phyloP scores from a whole-genome alignment of 2,113 vertebrate genomes.

The Menura novaehollandiae region DNA sequence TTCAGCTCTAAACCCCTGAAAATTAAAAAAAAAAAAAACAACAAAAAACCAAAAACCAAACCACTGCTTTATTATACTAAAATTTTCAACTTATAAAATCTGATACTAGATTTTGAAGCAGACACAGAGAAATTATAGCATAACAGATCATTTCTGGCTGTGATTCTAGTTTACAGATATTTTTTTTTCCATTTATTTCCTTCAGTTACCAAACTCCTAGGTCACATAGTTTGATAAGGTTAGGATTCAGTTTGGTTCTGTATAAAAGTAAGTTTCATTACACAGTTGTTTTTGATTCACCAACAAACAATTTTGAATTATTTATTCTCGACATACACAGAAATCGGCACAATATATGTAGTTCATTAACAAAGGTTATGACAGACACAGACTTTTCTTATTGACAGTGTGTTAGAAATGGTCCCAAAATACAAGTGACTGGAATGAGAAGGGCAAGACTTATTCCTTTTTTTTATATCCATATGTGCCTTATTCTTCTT shows the following conservation, averaged over 20 bases:
- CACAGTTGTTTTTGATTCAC: neutral
- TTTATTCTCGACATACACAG: neutral
- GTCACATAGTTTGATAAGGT: neutral
- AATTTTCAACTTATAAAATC: neutral
- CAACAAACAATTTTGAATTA: neutral
- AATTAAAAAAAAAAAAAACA: accelerated
- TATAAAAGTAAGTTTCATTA: neutral
- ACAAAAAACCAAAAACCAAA: neutral
- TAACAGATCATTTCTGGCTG: neutral
- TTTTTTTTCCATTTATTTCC: neutral
- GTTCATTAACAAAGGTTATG: neutral
- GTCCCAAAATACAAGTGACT: neutral
- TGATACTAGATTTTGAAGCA: neutral
- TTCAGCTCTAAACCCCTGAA: neutral
- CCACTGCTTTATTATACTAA: neutral
- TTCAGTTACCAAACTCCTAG: neutral
- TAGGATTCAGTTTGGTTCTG: neutral
- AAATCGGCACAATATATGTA: neutral
- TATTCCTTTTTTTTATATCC: neutral
- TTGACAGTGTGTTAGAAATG: neutral
- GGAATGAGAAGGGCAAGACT: neutral
- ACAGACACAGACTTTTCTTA: neutral
- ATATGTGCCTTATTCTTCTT: neutral
- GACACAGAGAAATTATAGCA: neutral
- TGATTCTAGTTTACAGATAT: neutral